Evolutionary conservation across 1,140 invertebrate genomes (phyloP).

Genomic region (Tribolium madens): DNA sequence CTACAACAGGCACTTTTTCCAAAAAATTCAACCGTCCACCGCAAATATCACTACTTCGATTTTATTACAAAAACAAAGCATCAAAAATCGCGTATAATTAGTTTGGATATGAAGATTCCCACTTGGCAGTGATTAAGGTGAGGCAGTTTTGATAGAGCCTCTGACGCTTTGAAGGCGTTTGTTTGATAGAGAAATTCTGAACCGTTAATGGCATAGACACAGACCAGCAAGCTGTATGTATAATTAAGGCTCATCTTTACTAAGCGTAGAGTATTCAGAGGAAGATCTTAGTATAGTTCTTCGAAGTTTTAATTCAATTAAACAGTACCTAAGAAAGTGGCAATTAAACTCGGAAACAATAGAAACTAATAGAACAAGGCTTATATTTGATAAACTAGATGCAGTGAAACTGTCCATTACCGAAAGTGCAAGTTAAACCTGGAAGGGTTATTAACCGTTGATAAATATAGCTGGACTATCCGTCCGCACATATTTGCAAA

Average conservation of each 20-base stretch:
- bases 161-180: constrained; percentile 7
- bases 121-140: not conserved
- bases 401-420: not conserved
- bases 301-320: constrained; percentile 27
- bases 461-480: constrained; percentile 15
- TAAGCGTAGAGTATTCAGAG: not conserved
- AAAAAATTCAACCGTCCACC: not conserved
- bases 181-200: constrained; percentile 29
- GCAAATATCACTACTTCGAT: not conserved
- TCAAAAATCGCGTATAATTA: not conserved
- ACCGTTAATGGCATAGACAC: constrained; percentile 9
- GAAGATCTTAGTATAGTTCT: not conserved
- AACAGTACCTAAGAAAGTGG: not conserved
- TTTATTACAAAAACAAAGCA: not conserved
- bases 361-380: not conserved
- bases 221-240: constrained; percentile 17
- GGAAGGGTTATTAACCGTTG: constrained; percentile 35
- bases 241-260: constrained; percentile 17
- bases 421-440: constrained; percentile 14
- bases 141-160: not conserved
- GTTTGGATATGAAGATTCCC: not conserved
- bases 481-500: constrained; percentile 25
- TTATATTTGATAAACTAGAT: not conserved
- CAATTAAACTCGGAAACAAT: constrained; percentile 9
- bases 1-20: not conserved